Evolutionary conservation across 2,888 invertebrate genomes (phyloP), one percentile per base, ranked within the genome.

Genomic region (Ophonus ardosiacus): DNA sequence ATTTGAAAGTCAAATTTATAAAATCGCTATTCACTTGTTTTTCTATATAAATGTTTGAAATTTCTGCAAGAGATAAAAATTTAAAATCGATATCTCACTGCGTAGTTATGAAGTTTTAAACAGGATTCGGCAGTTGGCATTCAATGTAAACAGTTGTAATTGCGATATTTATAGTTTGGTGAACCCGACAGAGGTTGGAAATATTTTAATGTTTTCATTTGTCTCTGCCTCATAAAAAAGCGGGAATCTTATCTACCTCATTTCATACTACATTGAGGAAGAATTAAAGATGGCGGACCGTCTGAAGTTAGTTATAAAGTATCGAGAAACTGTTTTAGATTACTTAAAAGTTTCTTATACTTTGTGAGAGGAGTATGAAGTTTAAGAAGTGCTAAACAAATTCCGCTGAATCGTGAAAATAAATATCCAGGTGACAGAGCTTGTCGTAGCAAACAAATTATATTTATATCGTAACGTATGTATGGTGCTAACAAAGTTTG

Each of bases 401-500:
- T 40, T 31, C 31, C 31, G 4, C 40, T 63, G 78, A 78, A 78
- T 78, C 8, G 81, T 31, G 57, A 76, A 76, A 57, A 31, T 31
- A 31, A 31, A 5, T 84, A 86, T 85, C 85, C 85, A 86, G 86
- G 79, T 86, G 85, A 87, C 86, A 87, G 89, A 89, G 89, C 89
- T 89, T 89, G 89, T 89, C 89, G 88, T 88, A 89, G 89, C 89
- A 89, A 88, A 88, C 88, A 87, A 86, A 87, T 89, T 88, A 88
- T 85, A 86, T 88, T 90, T 91, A 90, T 91, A 91, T 2, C 43
- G 31, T 51, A 51, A 90, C 90, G 90, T 90, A 90, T 90, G 90
- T 90, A 90, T 91, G 91, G 91, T 91, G 91, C 91, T 91, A 91
- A 88, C 87, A 88, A 90, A 89, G 90, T 89, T 89, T 90, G 90